Evolutionary conservation across 2,797 vertebrate species (phyloP).

Genomic region (Erethizon dorsatum): DNA sequence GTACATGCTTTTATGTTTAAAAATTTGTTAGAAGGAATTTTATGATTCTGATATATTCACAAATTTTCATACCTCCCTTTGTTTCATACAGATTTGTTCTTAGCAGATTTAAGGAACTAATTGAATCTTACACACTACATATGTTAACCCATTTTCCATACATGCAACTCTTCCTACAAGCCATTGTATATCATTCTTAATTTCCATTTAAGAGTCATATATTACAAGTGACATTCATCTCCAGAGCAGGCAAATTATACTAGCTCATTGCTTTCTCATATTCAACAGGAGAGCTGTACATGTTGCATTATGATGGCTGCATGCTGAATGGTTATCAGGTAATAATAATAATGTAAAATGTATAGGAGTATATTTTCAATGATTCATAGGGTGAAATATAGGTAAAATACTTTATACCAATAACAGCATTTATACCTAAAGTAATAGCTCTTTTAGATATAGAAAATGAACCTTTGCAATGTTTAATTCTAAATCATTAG

Average conservation of each 20-base stretch:
- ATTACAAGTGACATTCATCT: constrained; percentile 56
- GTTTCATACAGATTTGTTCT: neutral
- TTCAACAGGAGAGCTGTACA: constrained; percentile 44
- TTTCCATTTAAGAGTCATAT: constrained; percentile 58
- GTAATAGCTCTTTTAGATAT: neutral
- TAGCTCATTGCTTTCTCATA: constrained; percentile 50
- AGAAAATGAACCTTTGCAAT: constrained; percentile 5
- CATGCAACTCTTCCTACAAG: neutral
- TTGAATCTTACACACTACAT: neutral
- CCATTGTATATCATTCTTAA: constrained; percentile 28
- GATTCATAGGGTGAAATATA: constrained; percentile 56
- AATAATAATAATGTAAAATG: constrained; percentile 63
- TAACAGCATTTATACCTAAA: neutral
- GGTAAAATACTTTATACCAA: neutral
- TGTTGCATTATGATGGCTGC: constrained; percentile 27
- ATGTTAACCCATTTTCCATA: neutral
- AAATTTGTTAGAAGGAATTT: neutral
- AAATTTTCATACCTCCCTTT: neutral
- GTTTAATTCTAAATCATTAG: constrained; percentile 58
- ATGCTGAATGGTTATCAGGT: constrained; percentile 13
- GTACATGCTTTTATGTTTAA: neutral
- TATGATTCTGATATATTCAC: neutral
- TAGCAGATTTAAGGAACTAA: constrained; percentile 8
- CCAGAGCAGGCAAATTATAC: constrained; percentile 33
- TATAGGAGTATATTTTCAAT: constrained; percentile 57